These are phyloP conservation scores for Sarcophaga bullata DNA, from an alignment of 1,140 invertebrate genomes.

Conservation along the genomic window DNA sequence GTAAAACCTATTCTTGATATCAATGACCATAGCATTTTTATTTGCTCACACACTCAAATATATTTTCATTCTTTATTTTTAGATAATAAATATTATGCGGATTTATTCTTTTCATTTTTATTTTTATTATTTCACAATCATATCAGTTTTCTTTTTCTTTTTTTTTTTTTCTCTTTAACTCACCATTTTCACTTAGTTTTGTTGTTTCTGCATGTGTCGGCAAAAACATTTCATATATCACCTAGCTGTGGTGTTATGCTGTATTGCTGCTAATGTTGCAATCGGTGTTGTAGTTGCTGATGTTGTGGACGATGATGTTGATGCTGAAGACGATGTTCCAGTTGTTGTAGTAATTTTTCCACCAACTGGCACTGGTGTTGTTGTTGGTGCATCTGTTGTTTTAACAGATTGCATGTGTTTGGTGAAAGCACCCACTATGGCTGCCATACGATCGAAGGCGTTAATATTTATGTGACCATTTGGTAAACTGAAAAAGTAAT, in stretches of 20 bases:
- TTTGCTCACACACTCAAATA: not conserved
- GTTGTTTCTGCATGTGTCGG: conserved; percentile 59
- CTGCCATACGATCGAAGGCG: conserved; percentile 64
- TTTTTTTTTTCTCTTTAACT: conserved; percentile 42
- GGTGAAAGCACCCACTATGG: conserved; percentile 63
- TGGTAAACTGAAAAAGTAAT: conserved; percentile 54
- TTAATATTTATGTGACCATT: conserved; percentile 65
- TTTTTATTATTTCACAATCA: no score
- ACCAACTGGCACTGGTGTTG: not conserved
- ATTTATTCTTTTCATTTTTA: not conserved
- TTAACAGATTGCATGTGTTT: conserved; percentile 62
- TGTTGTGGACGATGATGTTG: conserved; percentile 27
- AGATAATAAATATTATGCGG: conserved; percentile 6
- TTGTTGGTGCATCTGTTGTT: conserved; percentile 34
- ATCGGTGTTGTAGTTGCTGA: not conserved
- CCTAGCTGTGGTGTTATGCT: conserved; percentile 50
- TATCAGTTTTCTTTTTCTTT: not conserved
- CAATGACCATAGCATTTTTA: no score
- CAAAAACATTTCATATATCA: conserved; percentile 62
- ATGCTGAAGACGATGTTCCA: conserved; percentile 2
- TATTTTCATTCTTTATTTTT: not conserved
- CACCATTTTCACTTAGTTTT: conserved; percentile 59
- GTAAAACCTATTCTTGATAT: no score
- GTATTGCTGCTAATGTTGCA: not conserved
- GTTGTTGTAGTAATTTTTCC: not conserved